Percentiles rank a stretch among this genome's conserved stretches.
Conservation (phyloP, 2,888 invertebrate species). For the Ectropis crepuscularia region DNA sequence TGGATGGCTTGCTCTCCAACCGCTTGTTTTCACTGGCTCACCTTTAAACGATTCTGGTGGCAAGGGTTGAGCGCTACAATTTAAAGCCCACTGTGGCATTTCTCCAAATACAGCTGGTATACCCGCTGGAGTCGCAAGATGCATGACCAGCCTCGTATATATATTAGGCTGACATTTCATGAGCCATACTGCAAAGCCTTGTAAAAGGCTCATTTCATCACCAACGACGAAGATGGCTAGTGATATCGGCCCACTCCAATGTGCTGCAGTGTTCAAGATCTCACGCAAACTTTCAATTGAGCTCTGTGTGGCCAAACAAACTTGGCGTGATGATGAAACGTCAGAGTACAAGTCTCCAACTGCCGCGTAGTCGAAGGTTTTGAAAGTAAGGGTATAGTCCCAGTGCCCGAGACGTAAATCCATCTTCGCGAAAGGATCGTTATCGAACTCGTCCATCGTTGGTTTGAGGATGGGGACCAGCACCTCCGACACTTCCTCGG, state of each 20-base stretch:
- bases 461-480: constrained; percentile 62
- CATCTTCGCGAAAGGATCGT: constrained; percentile 82
- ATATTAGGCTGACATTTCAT: constrained; percentile 88
- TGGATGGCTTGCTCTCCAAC: constrained; percentile 90
- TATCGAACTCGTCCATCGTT: constrained; percentile 59
- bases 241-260: constrained; percentile 95
- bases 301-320: constrained; percentile 94
- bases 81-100: constrained; percentile 83
- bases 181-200: constrained; percentile 90
- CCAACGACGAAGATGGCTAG: constrained; percentile 93
- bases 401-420: constrained; percentile 89
- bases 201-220: constrained; percentile 89
- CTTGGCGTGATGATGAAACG: constrained; percentile 83
- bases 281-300: constrained; percentile 93
- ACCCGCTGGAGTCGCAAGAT: constrained; percentile 88
- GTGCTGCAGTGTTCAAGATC: constrained; percentile 90
- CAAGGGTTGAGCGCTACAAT: constrained; percentile 89
- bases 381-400: constrained; percentile 89
- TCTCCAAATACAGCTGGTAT: constrained; percentile 86
- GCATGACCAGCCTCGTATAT: constrained; percentile 87
- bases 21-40: constrained; percentile 85
- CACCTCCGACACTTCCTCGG: constrained; percentile 56
- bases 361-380: constrained; percentile 89
- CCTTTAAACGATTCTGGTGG: constrained; percentile 77
- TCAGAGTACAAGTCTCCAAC: constrained; percentile 88